Base-by-base conservation (phyloP, 2,888 invertebrate genomes). In the Neoitamus cyanurus region DNA sequence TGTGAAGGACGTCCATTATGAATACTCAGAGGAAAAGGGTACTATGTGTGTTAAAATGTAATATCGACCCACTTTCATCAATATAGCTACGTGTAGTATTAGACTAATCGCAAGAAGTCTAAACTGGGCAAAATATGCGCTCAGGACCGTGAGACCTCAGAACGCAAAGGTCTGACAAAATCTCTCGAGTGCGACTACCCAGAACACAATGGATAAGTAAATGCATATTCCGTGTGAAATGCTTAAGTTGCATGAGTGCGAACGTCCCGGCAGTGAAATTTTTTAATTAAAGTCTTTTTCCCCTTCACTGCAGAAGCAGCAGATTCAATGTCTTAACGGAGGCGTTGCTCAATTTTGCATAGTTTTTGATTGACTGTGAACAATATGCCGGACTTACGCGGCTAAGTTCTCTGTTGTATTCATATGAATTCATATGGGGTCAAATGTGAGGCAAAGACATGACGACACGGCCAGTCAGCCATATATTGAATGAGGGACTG, bases 171-270 rank as follows among this genome's bases (percentile, higher is more conserved):
- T 58, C 58, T 58, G 58, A 58, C 58, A 58, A 58, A 58, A 58
- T 58, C 58, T 25, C 58, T 15, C 15, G 42, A n/a, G n/a, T 42
- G 20, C 25, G 58, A 58, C 58, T 58, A 58, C 6, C 7, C 58
- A 42, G 58, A 58, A 25, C 58, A 58, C 58, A 58, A 58, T 58
- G 25, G 58, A 25, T 58, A 20, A 20, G 20, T 58, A 9, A 20
- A 58, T 58, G 25, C 58, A 58, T 58, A 58, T 58, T 58, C 58
- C 58, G 58, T 78, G 48, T 78, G 78, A 78, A 48, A 78, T 48
- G 46, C 48, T 78, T 42, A 78, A 78, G 30, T 48, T 78, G 78
- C 78, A 78, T 48, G 48, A 46, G 77, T 77, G 77, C 77, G 42
- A 48, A 20, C 34, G 31, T n/a, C 30, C 58, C 78, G 78, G 48